phyloP scores from a whole-genome alignment of 2,888 invertebrate genomes.

The Autographa pulchrina region DNA sequence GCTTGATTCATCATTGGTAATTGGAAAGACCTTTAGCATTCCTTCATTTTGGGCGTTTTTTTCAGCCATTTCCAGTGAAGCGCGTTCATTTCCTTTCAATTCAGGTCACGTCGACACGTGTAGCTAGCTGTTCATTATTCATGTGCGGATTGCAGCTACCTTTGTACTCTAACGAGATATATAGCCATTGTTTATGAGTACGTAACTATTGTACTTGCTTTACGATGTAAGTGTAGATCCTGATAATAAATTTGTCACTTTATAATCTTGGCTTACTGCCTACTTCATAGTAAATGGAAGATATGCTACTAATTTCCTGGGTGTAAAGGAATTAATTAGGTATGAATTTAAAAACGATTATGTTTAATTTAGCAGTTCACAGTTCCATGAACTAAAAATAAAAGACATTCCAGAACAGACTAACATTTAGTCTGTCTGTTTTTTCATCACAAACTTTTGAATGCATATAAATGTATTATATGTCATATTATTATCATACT shows the following conservation, averaged over 20 bases:
- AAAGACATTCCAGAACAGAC: neutral
- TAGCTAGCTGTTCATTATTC: slow-evolving; percentile 63
- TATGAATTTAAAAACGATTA: neutral
- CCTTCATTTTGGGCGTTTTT: slow-evolving; percentile 43
- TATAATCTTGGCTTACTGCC: slow-evolving; percentile 37
- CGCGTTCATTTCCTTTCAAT: slow-evolving; percentile 72
- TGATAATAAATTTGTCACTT: slow-evolving; percentile 31
- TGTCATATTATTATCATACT: neutral
- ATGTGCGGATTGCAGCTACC: slow-evolving; percentile 44
- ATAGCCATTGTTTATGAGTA: slow-evolving; percentile 30
- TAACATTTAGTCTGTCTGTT: neutral
- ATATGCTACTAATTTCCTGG: slow-evolving; percentile 16
- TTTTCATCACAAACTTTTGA: neutral
- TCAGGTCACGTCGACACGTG: slow-evolving; percentile 72
- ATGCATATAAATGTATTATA: neutral
- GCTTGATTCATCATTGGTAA: slow-evolving; percentile 36
- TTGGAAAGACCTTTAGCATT: slow-evolving; percentile 40
- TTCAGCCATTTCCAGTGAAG: slow-evolving; percentile 43
- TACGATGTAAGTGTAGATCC: slow-evolving; percentile 21
- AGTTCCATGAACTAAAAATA: neutral
- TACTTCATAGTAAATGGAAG: slow-evolving; percentile 10
- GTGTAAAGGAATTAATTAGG: slow-evolving; percentile 4
- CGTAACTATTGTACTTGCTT: slow-evolving; percentile 30
- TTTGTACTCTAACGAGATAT: slow-evolving; percentile 25
- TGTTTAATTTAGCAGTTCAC: neutral